Conservation (phyloP, 1,140 invertebrate genomes). For the Papilio helenus region DNA sequence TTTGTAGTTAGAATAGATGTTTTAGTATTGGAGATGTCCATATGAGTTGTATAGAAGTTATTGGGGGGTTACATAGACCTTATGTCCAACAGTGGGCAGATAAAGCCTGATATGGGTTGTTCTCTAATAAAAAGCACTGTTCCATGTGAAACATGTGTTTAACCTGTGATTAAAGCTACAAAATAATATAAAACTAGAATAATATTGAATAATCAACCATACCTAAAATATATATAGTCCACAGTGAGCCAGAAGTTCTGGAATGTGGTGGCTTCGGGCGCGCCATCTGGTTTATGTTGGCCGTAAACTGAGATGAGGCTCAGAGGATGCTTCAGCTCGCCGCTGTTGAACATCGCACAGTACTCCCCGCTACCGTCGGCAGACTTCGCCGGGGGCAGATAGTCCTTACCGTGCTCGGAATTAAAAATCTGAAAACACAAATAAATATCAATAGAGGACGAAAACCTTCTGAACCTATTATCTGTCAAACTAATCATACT, state of each 20-base stretch:
- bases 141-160: no score
- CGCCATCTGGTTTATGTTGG: conserved; percentile 69
- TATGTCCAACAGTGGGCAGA: no score
- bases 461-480: no score
- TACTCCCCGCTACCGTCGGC: conserved; percentile 32
- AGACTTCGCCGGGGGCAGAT: background rate
- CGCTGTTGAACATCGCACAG: conserved; percentile 71
- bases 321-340: conserved; percentile 83
- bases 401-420: conserved; percentile 52
- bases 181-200: no score
- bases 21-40: no score
- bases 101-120: background rate
- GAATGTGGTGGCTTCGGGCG: conserved; percentile 86
- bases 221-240: conserved; percentile 92
- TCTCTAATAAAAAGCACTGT: no score
- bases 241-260: conserved; percentile 91
- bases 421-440: conserved; percentile 59
- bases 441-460: background rate
- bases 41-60: no score
- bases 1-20: no score
- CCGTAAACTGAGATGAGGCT: conserved; percentile 84
- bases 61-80: no score
- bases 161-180: no score
- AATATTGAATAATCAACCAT: conserved; percentile 35
- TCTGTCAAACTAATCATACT: no score